Evolutionary conservation across 2,888 invertebrate genomes (phyloP), one percentile per base, ranked within the genome.

Genomic region (Agriopis marginaria): DNA sequence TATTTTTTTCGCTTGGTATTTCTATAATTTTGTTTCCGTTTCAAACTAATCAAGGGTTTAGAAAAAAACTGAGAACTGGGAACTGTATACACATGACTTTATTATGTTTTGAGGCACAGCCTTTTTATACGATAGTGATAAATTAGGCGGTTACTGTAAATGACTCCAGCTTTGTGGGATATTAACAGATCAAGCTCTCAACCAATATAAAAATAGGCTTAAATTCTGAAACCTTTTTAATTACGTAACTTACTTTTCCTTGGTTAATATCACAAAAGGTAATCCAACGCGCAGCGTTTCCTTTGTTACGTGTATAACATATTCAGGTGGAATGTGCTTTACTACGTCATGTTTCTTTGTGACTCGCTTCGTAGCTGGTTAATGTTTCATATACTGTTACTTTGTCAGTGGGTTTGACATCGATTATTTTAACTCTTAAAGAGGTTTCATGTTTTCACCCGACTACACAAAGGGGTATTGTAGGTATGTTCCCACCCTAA

Each of bases 291-390:
- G 59, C 62, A 54, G 59, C 59, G 53, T 59, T 70, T 70, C 63
- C 66, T 70, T 70, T 70, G 70, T 70, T 66, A 53, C 59, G 49
- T 23, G 17, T 62, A 50, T 66, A 63, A 63, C 42, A 70, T 63
- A 70, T 70, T 59, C 70, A 66, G 54, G 45, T 69, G 59, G 71
- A 69, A 69, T 71, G 61, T 69, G 58, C 64, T 71, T 66, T 71
- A 71, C 63, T 66, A 64, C 63, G 68, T 61, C 64, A 71, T 59
- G 73, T 69, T 66, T 63, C 66, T 67, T 73, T 63, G 61, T 59
- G 60, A 64, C 64, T 65, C 39, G 56, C 47, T 53, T 53, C 55
- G 53, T 44, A n/a, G 53, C 54, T 39, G 12, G 45, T 60, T 60
- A 42, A 62, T 58, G 23, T 56, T 62, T 56, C 56, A 12, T 12